Base-by-base conservation (phyloP, 2,113 vertebrate genomes). In the Erpornis zantholeuca region DNA sequence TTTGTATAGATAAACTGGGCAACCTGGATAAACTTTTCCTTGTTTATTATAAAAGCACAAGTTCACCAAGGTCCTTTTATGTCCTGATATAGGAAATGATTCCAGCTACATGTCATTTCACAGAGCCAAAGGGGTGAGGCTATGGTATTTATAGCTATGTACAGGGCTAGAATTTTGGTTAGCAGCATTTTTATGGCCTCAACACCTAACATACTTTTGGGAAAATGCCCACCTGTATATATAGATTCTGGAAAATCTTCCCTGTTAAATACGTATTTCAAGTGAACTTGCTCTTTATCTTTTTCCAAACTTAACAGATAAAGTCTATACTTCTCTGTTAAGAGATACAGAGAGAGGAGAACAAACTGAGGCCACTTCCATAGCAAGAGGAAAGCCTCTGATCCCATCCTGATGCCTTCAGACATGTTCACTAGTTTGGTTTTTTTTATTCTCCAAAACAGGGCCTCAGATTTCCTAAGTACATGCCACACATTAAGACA, bases 31-130 rank as follows among this genome's bases (percentile, higher is more conserved):
- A 92, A 96, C 84, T 66, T 66, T 9, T 68, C 84, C 81, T 64
- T 87, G 63, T 91, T 96, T 92, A 73, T 59, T 96, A 86, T 61
- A 76, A 83, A 96, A 96, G 90, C 87, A 86, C 54, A 81, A 83
- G 60, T 70, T 94, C 47, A 92, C 53, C 63, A 77, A 90, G 72
- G 56, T 60, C 76, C 60, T 95, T 92, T 92, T 52, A 92, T 70
- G 47, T 82, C 36, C 82, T 17, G 21, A 73, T 31, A 56, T 54
- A 91, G 36, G 66, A 81, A 78, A 75, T 28, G 1, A 70, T 44
- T 85, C 57, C 78, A 92, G 81, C 54, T 69, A 79, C 35, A 1
- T 68, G 82, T 76, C 31, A 1, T 59, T 82, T 36, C 64, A 72
- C 1, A 10, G 57, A 80, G 31, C 75, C 44, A 36, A 76, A 80